phyloP scores from a whole-genome alignment of 2,888 invertebrate species.

The Parnassius apollo region DNA sequence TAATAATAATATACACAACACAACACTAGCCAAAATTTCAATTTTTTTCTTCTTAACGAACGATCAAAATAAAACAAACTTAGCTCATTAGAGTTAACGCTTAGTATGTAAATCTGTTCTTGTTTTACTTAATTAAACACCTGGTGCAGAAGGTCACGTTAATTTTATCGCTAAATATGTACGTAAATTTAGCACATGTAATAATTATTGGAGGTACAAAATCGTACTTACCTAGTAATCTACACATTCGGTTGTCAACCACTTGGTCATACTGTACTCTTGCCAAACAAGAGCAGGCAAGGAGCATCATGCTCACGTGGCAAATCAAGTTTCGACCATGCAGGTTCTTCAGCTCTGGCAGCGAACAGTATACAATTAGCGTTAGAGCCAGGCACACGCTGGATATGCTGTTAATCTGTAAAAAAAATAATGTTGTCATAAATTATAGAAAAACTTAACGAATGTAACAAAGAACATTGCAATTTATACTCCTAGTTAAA shows the following conservation, averaged over 20 bases:
- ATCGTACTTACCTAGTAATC: slow-evolving; percentile 74
- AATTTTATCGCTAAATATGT: too few species aligned
- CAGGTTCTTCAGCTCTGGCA: slow-evolving; percentile 85
- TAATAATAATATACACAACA: too few species aligned
- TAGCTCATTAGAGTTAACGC: too few species aligned
- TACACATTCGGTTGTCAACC: slow-evolving; percentile 63
- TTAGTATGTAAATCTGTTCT: too few species aligned
- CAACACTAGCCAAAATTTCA: too few species aligned
- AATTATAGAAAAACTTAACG: not conserved
- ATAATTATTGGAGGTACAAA: not conserved
- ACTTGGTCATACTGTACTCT: slow-evolving; percentile 74
- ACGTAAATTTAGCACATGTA: too few species aligned
- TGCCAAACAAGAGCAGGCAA: slow-evolving; percentile 84
- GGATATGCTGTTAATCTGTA: slow-evolving; percentile 80
- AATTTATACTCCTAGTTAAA: too few species aligned
- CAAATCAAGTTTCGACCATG: slow-evolving; percentile 88
- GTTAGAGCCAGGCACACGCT: slow-evolving; percentile 84
- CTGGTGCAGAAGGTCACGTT: too few species aligned
- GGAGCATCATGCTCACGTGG: slow-evolving; percentile 83
- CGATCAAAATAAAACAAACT: too few species aligned
- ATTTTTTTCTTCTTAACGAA: too few species aligned
- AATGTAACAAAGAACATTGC: too few species aligned
- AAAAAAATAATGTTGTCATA: slow-evolving; percentile 8
- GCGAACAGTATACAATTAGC: slow-evolving; percentile 82
- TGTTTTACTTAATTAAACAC: too few species aligned